Evolutionary conservation across 2,797 vertebrate species (phyloP), one percentile per base, ranked within the genome.

Genomic region (Microctenopoma lineatum): DNA sequence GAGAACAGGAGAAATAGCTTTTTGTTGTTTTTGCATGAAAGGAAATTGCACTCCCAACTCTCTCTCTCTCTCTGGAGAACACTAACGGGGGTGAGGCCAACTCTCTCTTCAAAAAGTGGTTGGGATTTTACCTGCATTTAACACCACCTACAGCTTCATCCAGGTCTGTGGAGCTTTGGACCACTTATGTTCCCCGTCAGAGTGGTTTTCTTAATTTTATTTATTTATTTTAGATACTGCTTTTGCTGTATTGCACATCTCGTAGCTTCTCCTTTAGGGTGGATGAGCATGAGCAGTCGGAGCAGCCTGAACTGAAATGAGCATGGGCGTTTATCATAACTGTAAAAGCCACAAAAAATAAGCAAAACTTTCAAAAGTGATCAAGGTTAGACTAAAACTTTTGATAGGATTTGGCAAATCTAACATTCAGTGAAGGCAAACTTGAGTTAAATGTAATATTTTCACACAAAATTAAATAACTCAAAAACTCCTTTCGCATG

Each of bases 121-220:
- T 21, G 45, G n/a, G 7, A 12, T 45, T 45, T 45, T 18, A 45
- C n/a, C 44, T 45, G 66, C 63, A 53, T 75, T 83, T 66, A 72
- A 48, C 70, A 75, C 82, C 86, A 69, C 83, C 86, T 70, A 53
- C 80, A 54, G 81, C 72, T 71, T 67, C 62, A 72, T 58, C 60
- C 69, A 59, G 46, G 53, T 66, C 72, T 36, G 52, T 11, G 13
- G 66, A 71, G 55, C 74, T 52, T 18, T 3, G 50, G 52, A 34
- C 75, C 63, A 73, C 77, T 84, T 79, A 72, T 16, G 51, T 41
- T 70, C 62, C 48, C 66, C 51, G 65, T 14, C 66, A 48, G 68
- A 61, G 27, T 11, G 15, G 42, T 51, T n/a, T 61, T 61, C 50
- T 26, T 26, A 36, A 59, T 59, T 66, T 39, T 39, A 34, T 34